Conservation (phyloP, 23 tunicate species). For the Trididemnum clinides region DNA sequence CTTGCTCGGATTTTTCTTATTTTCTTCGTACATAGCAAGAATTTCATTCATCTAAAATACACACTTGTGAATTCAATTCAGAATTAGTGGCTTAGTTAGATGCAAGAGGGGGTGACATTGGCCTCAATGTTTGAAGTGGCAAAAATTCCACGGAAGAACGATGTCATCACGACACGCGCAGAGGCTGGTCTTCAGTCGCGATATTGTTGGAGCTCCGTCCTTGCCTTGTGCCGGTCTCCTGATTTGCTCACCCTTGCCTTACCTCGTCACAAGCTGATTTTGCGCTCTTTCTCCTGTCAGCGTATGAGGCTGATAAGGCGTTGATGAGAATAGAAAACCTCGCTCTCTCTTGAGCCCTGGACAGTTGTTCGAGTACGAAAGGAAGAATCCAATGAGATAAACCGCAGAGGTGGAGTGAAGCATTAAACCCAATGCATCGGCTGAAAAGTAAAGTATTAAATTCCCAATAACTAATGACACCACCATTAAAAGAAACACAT, state of each 20-base stretch:
- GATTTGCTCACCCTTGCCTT: not conserved
- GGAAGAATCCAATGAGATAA: slow-evolving; percentile 27
- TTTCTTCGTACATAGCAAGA: not conserved
- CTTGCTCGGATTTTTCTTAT: not conserved
- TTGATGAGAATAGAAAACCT: not conserved
- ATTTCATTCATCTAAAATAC: not conserved
- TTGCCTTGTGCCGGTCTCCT: too few relatives aligned
- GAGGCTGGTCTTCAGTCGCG: too few relatives aligned
- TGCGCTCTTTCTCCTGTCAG: slow-evolving; percentile 4
- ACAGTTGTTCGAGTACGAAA: not conserved
- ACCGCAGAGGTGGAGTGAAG: slow-evolving; percentile 54
- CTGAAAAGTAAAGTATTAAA: not conserved
- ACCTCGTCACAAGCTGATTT: slow-evolving; percentile 16
- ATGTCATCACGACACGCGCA: too few relatives aligned
- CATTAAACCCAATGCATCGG: slow-evolving; percentile 55
- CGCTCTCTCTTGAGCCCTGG: not conserved
- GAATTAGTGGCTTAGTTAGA: too few relatives aligned
- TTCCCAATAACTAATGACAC: too few relatives aligned
- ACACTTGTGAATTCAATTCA: too few relatives aligned
- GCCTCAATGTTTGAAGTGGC: not conserved
- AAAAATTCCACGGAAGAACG: not conserved
- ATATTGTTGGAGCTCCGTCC: too few relatives aligned
- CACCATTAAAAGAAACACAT: too few relatives aligned
- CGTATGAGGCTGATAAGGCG: not conserved
- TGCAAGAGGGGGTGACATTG: not conserved